Evolutionary conservation across 1,140 invertebrate genomes (phyloP), one percentile per base, ranked within the genome.

Genomic region (Bombus superbus): DNA sequence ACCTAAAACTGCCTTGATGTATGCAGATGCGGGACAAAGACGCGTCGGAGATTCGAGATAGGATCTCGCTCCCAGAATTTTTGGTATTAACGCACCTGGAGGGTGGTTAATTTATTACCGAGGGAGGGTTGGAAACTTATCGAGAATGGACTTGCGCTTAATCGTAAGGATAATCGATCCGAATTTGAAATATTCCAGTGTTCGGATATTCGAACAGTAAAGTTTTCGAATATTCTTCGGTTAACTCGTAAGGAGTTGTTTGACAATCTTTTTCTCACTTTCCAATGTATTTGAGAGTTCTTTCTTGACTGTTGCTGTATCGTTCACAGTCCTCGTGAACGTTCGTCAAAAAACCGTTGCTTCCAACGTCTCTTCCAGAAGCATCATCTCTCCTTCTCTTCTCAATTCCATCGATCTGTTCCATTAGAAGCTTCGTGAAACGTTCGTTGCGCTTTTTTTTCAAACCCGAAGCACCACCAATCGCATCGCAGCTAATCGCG

Each of bases 11-110:
- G 53, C 35, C 72, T 40, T 62, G 64, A n/a, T 86, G 69, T 89
- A 89, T 89, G 88, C 88, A 89, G 88, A 89, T 89, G 71, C 80
- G 87, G 85, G 83, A 89, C 84, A 89, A 89, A 86, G 71, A 81
- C 75, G 81, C 11, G 28, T 64, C 82, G 35, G 73, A 35, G 77
- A 82, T 69, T 44, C 22, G 42, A 86, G 86, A 87, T 86, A 82
- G 68, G 82, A 87, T 83, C 83, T 82, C 2, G 62, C n/a, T 80
- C 68, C 62, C 2, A 53, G 64, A 64, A 35, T 42, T 80, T 78
- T 40, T 53, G 4, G 22, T n/a, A 11, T 32, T 13, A 44, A 53
- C 10, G 57, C 81, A 87, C 59, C 76, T 88, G 86, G 64, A 40
- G n/a, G n/a, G 47, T 57, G 25, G 42, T 75, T 57, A 81, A 86